Evolutionary conservation across 2,888 invertebrate species (phyloP), one percentile per base, ranked within the genome.

Genomic region (Cheilosia vernalis): DNA sequence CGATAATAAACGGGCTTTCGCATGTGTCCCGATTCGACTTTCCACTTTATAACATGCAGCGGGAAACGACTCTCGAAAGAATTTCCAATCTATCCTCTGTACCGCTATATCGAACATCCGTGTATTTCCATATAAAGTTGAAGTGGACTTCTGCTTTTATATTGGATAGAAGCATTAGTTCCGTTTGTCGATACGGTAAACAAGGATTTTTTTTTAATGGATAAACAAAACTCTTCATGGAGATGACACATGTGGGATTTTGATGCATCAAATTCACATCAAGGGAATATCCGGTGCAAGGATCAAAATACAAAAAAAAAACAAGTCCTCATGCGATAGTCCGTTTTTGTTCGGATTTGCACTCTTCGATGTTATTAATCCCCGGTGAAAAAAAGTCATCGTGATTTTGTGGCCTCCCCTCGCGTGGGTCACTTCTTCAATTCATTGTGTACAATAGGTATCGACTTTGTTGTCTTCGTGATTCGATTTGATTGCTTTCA

Each of bases 221-320:
- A 78, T 83, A 83, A 83, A 79, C 72, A 83, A 79, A 83, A 79
- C 79, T 73, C 67, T 61, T 83, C 83, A 83, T 79, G 67, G 51
- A 55, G 55, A 79, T 79, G 83, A 79, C 83, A 79, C 83, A 73
- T 69, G 67, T 79, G 79, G 83, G 79, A 79, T 79, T 73, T 79
- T 67, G 56, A 67, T 70, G 64, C 78, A 61, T 33, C 55, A 53
- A 40, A 70, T 44, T 19, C 42, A 15, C n/a, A 40, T 33, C 33
- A 51, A 9, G 15, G 33, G n/a, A 21, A 21, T 47, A 67, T 78
- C 72, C 66, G 72, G 17, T 61, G 21, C 56, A 42, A 19, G 49
- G 30, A 44, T 13, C 5, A 4, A 56, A 63, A 24, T 27, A 37
- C 10, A 33, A 44, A 15, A 53, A 55, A 66, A 47, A 60, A 61